phyloP scores from a whole-genome alignment of 2,797 vertebrate species.

The Valencia hispanica region DNA sequence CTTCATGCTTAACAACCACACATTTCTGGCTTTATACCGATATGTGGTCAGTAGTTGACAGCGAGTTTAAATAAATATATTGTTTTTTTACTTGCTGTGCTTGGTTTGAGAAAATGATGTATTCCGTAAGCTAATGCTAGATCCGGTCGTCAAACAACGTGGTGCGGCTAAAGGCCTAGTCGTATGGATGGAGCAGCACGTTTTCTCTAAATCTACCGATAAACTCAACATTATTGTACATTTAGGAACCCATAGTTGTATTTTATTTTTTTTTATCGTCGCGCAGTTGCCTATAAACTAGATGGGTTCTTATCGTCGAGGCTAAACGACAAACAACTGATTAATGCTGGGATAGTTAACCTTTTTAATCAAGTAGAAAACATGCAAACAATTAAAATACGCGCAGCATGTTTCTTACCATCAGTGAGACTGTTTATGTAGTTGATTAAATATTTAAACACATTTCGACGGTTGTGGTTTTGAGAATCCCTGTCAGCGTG shows the following conservation, averaged over 20 bases:
- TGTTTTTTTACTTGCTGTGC: too few relatives aligned
- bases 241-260: neutral
- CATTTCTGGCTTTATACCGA: fast-evolving
- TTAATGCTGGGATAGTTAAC: too few relatives aligned
- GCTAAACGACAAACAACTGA: too few relatives aligned
- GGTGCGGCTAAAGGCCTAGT: constrained; percentile 59
- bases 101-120: neutral
- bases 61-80: too few relatives aligned
- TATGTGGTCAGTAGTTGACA: fast-evolving
- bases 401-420: too few relatives aligned
- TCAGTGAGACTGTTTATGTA: too few relatives aligned
- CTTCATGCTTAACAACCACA: fast-evolving
- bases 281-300: neutral
- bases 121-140: constrained; percentile 53
- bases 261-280: too few relatives aligned
- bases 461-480: too few relatives aligned
- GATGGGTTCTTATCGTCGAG: neutral
- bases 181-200: neutral
- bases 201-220: neutral
- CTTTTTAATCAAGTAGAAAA: too few relatives aligned
- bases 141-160: constrained; percentile 46
- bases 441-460: too few relatives aligned
- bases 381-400: too few relatives aligned
- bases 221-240: neutral
- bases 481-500: too few relatives aligned